Base-by-base conservation (phyloP, 2,797 vertebrate species). In the Loriculus beryllinus region DNA sequence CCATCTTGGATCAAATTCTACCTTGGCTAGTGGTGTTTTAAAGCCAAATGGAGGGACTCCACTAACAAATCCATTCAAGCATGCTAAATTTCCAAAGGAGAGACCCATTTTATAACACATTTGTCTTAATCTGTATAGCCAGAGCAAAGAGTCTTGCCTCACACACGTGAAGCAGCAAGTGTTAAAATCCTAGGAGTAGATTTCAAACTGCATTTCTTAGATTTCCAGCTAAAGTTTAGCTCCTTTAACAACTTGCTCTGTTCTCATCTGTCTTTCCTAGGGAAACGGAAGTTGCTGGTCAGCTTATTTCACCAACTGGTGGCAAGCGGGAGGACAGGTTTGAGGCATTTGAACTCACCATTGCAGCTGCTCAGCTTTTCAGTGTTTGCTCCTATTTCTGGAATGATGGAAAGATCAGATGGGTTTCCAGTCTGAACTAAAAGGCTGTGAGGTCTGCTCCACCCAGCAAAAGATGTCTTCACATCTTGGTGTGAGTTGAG, bases 341-440 rank as follows among this genome's bases (percentile, higher is more conserved):
- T 59, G 40, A 69, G 23, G 14, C 72, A 52, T 35, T 49, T 57
- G 49, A 81, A 94, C 96, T 88, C 89, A 98, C 98, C 98, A 82
- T 82, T 97, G 82, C 79, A 96, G 56, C 54, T 71, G 59, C 68
- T 86, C 74, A 97, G 88, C 84, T 90, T 93, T 72, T 97, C 96
- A 1, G 91, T 92, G 33, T 96, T 98, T 1, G 28, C 96, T 62
- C 97, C 97, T 95, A 97, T 97, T 98, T 99, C 98, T 13, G 98
- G 98, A 95, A 99, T 98, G 92, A 98, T 98, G 86, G 98, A 98
- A 93, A 98, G 98, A 97, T 99, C 98, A 35, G 98, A 98, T 63
- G 98, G n/a, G 21, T 98, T 98, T 72, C 98, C 97, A 76, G 96
- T 98, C 87, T 97, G 98, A 47, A 98, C 96, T 59, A 97, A 96